Evolutionary conservation across 2,113 vertebrate species (phyloP).

Genomic region (Ophthalmolycus amberensis): DNA sequence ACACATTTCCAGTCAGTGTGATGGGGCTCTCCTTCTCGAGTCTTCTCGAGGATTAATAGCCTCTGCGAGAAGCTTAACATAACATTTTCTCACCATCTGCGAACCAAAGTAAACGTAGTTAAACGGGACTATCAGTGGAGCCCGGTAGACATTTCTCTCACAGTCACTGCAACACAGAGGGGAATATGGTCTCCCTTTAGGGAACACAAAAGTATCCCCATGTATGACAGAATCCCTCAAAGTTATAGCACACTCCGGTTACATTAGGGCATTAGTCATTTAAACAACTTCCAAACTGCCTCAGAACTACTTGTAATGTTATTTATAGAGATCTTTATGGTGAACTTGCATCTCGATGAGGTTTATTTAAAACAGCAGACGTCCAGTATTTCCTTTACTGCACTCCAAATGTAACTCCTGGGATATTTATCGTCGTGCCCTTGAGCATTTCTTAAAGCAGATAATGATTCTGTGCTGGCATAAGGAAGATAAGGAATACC

Average conservation of each 20-base stretch:
- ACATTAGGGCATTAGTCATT: conserved; percentile 5
- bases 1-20: conserved; percentile 41
- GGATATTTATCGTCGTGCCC: conserved; percentile 45
- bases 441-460: conserved; percentile 50
- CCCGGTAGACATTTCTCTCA: not conserved
- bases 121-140: conserved; percentile 10
- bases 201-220: not conserved
- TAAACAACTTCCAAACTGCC: conserved; percentile 38
- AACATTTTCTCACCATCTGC: conserved; percentile 30
- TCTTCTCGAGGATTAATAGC: conserved; percentile 25
- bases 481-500: conserved; percentile 64
- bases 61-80: not conserved
- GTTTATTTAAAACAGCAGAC: conserved; percentile 35
- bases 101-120: conserved; percentile 48
- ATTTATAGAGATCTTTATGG: conserved; percentile 44
- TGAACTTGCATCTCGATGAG: conserved; percentile 19
- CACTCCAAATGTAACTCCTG: conserved; percentile 46
- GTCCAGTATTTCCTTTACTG: conserved; percentile 37
- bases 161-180: not conserved
- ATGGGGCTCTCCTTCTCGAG: not conserved
- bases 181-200: conserved; percentile 7
- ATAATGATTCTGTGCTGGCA: conserved; percentile 62
- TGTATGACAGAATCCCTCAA: conserved; percentile 1
- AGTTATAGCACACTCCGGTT: conserved; percentile 24
- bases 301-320: conserved; percentile 16